Conservation (phyloP, 2,888 invertebrate genomes). For the Neoascia interrupta region DNA sequence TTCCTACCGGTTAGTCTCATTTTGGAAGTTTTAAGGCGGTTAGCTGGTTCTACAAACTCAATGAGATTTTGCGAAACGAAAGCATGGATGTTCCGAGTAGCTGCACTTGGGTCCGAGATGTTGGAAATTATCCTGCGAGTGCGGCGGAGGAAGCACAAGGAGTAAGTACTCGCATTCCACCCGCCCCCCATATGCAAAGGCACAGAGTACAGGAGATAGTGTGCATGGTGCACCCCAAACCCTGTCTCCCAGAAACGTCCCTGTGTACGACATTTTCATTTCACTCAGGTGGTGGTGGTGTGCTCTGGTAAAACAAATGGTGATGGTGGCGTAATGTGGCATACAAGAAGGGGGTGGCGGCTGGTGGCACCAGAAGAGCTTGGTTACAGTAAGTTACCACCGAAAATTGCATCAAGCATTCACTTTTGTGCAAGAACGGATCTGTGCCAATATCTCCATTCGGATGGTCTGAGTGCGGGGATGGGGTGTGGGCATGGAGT, state of each 20-base stretch:
- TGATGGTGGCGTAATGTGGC: conserved; percentile 61
- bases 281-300: conserved; percentile 57
- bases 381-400: conserved; percentile 68
- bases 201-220: conserved; percentile 15
- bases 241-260: conserved; percentile 30
- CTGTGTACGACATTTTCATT: conserved; percentile 68
- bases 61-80: conserved; percentile 66
- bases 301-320: conserved; percentile 59
- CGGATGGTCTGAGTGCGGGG: conserved; percentile 27
- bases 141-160: conserved; percentile 18
- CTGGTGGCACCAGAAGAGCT: conserved; percentile 55
- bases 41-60: conserved; percentile 65
- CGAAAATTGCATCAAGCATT: conserved; percentile 69
- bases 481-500: too few species aligned
- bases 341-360: conserved; percentile 48
- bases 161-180: too few species aligned
- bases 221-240: not conserved
- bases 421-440: conserved; percentile 68
- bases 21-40: conserved; percentile 68
- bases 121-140: conserved; percentile 58
- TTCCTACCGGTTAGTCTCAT: conserved; percentile 55
- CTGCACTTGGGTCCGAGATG: conserved; percentile 54
- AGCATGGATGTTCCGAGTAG: conserved; percentile 27
- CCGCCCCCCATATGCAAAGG: too few species aligned
- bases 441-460: conserved; percentile 66